A percentile compares a stretch with the other conserved stretches of the same genome.
Conservation (phyloP, 2,888 invertebrate genomes). For the Eilema caniola region DNA sequence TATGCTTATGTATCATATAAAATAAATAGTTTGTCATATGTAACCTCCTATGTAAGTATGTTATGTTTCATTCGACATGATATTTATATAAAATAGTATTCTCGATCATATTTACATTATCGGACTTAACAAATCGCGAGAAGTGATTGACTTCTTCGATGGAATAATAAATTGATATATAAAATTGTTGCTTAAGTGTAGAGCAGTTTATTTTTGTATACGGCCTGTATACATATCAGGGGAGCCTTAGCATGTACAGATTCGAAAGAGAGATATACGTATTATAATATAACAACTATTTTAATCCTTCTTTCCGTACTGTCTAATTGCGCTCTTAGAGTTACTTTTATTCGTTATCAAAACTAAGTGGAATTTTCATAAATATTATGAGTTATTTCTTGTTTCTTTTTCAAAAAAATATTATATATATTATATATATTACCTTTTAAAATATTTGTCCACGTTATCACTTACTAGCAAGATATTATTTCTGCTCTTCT, state of each 20-base stretch:
- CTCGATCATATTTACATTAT: conserved; percentile 22
- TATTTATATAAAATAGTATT: not conserved
- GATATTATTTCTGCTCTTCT: too few species aligned
- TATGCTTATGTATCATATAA: not conserved
- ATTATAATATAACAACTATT: conserved; percentile 41
- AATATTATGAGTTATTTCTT: not conserved
- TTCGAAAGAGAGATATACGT: conserved; percentile 45
- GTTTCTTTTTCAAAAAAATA: too few species aligned
- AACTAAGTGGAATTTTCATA: not conserved
- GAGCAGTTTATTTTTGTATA: conserved; percentile 85
- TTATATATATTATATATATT: too few species aligned
- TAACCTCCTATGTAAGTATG: not conserved
- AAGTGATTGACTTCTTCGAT: conserved; percentile 13
- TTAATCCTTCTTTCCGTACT: conserved; percentile 52
- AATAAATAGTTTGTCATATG: too few species aligned
- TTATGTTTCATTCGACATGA: not conserved
- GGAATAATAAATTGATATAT: conserved; percentile 41
- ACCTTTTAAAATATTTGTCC: too few species aligned
- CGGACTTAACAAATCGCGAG: conserved; percentile 19
- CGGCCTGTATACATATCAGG: conserved; percentile 82
- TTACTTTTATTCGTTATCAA: too few species aligned
- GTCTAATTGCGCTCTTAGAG: conserved; percentile 37
- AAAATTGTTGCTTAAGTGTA: conserved; percentile 73
- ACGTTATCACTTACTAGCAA: too few species aligned
- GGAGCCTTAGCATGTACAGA: conserved; percentile 75